A percentile compares a stretch with the other conserved stretches of the same genome.
These are phyloP conservation scores for Tragulus kanchil DNA, from an alignment of 2,113 vertebrate genomes.

Conservation along the genomic window DNA sequence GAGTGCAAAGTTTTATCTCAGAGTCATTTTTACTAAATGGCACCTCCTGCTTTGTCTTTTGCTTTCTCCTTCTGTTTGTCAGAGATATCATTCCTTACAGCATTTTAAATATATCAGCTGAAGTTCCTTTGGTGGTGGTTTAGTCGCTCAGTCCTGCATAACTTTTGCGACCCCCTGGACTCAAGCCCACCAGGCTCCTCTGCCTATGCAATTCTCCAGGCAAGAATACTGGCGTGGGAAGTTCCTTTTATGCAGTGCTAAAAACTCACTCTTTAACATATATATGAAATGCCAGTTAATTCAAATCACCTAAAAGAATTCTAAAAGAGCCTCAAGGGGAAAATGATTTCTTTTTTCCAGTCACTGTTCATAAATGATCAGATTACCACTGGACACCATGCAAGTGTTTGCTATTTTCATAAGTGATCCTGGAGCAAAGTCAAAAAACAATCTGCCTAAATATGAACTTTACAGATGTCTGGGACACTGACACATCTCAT, in stretches of 20 bases:
- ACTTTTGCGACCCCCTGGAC: neutral
- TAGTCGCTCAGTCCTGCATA: neutral
- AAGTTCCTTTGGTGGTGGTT: neutral
- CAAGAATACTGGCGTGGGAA: neutral
- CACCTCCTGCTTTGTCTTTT: conserved; percentile 11
- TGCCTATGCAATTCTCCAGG: neutral
- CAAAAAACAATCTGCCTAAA: conserved; percentile 76
- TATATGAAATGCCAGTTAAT: neutral
- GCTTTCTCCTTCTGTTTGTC: conserved; percentile 37
- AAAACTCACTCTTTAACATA: neutral
- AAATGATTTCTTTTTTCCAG: conserved; percentile 30
- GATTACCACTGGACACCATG: neutral
- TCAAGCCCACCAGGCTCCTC: neutral
- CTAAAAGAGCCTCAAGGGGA: neutral
- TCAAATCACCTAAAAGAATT: conserved; percentile 16
- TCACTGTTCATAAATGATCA: neutral
- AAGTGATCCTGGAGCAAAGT: neutral
- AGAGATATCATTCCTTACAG: neutral
- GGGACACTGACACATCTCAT: conserved; percentile 6
- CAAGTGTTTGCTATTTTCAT: neutral
- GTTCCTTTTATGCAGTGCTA: neutral
- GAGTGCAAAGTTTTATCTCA: neutral
- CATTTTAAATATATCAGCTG: conserved; percentile 19
- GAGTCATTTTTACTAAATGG: conserved; percentile 47
- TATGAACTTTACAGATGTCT: conserved; percentile 11